Evolutionary conservation across 1,140 invertebrate genomes (phyloP).

Genomic region (Drosophila teissieri): DNA sequence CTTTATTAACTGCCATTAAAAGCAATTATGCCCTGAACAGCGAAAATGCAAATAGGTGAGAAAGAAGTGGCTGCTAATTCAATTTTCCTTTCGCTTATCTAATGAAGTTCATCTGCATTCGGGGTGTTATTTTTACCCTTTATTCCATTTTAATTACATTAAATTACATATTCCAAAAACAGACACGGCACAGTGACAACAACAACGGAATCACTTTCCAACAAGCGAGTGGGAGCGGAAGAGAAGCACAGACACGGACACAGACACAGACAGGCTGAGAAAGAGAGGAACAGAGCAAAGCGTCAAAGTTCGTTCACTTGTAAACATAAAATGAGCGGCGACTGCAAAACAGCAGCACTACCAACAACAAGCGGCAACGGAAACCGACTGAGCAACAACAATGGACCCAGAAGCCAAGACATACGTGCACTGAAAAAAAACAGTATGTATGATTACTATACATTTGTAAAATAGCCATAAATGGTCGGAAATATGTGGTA

Average conservation of each 20-base stretch:
- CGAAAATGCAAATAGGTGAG: background rate
- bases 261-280: background rate
- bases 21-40: constrained; percentile 15
- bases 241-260: background rate
- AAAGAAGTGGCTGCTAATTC: constrained; percentile 39
- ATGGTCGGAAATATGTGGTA: too few species aligned
- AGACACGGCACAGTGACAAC: constrained; percentile 38
- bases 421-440: constrained; percentile 3
- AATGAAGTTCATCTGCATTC: constrained; percentile 45
- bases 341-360: constrained; percentile 28
- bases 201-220: constrained; percentile 70
- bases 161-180: constrained; percentile 68
- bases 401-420: constrained; percentile 39
- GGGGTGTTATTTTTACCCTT: constrained; percentile 14
- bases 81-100: constrained; percentile 72
- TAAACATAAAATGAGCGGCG: constrained; percentile 76
- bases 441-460: too few species aligned
- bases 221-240: constrained; percentile 22
- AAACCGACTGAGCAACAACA: constrained; percentile 65
- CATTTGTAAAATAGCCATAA: too few species aligned
- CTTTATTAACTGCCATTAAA: constrained; percentile 49
- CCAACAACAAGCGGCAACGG: constrained; percentile 36
- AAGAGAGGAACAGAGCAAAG: constrained; percentile 16
- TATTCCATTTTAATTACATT: constrained; percentile 69
- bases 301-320: constrained; percentile 81